Evolutionary conservation across 37 sponge, comb jelly and placozoan genomes (phyloP), one percentile per base, ranked within the genome.

Genomic region (Tethya wilhelma): DNA sequence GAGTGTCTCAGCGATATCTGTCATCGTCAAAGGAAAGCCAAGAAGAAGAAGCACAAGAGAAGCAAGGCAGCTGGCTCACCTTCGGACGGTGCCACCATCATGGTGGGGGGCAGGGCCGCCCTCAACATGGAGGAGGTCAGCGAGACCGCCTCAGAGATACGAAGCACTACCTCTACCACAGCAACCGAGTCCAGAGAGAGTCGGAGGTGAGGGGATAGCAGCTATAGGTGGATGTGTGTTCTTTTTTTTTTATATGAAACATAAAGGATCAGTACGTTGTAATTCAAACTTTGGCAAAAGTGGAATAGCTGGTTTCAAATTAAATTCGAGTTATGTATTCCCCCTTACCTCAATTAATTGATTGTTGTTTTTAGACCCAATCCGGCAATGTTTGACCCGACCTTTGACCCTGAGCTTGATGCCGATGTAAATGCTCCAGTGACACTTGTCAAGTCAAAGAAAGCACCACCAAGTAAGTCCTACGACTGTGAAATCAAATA

Each of bases 121-220:
- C 32, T 39, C 9, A n/a, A n/a, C n/a, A n/a, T n/a, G 8, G 87
- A 86, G 66, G 87, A 86, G 9, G 67, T 63, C n/a, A 90, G 91
- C n/a, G 87, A 85, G 59, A 85, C 87, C 14, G 73, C 86, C 0
- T 90, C 91, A 0, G 91, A 90, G 46, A 67, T 90, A 4, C 71
- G 81, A 34, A 90, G 91, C 70, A 77, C 86, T 1, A 43, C 82
- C 11, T 85, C 91, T 0, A 76, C 81, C 29, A 70, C 71, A 5
- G 87, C 81, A 7, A 70, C 71, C 0, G 87, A 87, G 23, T 65
- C 33, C 59, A 80, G 87, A 40, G 87, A 87, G 17, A 25, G 23
- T 23, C 56, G 67, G 38, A 79, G 81, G 87, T 87, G 19, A 42
- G 49, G 5, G 41, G 62, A 57, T 11, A 34, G 33, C 31, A 17